Evolutionary conservation across 2,888 invertebrate species (phyloP), one percentile per base, ranked within the genome.

Genomic region (Barypeithes pellucidus): DNA sequence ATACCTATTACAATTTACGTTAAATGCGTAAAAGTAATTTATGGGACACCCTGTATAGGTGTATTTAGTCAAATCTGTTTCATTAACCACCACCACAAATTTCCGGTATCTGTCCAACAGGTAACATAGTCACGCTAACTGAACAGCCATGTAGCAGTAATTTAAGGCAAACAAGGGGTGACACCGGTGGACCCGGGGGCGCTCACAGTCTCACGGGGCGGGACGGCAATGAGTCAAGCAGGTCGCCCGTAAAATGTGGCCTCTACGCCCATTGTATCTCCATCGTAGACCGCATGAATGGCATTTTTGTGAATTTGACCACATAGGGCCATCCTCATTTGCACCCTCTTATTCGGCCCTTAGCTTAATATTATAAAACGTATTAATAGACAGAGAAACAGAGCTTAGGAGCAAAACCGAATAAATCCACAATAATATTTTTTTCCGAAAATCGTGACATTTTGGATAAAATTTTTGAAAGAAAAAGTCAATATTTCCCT

Each of bases 111-210:
- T 8, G 24, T 1, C 36, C 18, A 63, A 36, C 45, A 36, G 63
- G 50, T 33, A 18, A 14, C 63, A 36, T 50, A 47, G 63, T 63
- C 50, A 63, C 63, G 63, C 45, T 50, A 36, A 50, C 47, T 36
- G 63, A 36, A 20, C 63, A 50, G 36, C 18, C 18, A 36, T 36
- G 29, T 63, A 33, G 67, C 76, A 75, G 76, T 79, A 78, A 79
- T 78, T 79, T 77, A 76, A 75, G 77, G 76, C 69, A 76, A 79
- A 78, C 79, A 78, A 79, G 79, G 79, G 78, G 76, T 76, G 77
- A 79, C 77, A 76, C 72, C 76, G 77, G 75, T 75, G 75, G 65
- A 76, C 76, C 45, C 54, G 52, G 67, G 45, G 73, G 75, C 50
- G 50, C 20, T 45, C 36, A 33, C 18, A 47, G 45, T 63, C 63